Percentiles rank a stretch among this genome's conserved stretches.
phyloP scores from a whole-genome alignment of 2,113 vertebrate genomes.

The Poeciliopsis retropinna region DNA sequence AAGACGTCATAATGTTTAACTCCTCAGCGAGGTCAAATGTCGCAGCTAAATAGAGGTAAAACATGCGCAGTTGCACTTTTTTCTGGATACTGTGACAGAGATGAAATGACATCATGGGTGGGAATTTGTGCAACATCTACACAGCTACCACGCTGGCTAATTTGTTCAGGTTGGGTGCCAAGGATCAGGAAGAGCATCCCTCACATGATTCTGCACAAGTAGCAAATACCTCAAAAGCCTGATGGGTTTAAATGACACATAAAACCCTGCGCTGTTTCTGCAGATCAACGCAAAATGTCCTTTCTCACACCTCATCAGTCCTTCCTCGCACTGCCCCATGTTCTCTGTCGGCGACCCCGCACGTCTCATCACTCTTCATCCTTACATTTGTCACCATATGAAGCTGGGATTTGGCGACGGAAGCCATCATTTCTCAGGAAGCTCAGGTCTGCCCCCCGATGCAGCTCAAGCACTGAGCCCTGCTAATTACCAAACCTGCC shows the following conservation, averaged over 20 bases:
- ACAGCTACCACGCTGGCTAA: not conserved
- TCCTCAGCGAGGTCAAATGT: not conserved
- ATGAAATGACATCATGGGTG: slow-evolving; percentile 5
- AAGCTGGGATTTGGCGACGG: slow-evolving; percentile 25
- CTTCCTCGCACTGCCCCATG: slow-evolving; percentile 1
- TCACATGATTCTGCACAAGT: slow-evolving; percentile 59
- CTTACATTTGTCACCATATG: slow-evolving; percentile 60
- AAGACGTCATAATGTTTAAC: slow-evolving; percentile 33
- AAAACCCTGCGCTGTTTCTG: slow-evolving; percentile 45
- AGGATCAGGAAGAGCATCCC: slow-evolving; percentile 56
- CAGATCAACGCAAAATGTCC: slow-evolving; percentile 25
- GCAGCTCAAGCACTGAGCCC: slow-evolving; percentile 68
- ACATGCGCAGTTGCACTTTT: not conserved
- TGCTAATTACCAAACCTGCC: slow-evolving; percentile 70
- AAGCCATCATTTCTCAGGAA: slow-evolving; percentile 45
- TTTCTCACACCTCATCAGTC: slow-evolving; percentile 15
- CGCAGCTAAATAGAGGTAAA: not conserved
- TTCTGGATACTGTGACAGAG: slow-evolving; percentile 19
- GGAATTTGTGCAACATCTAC: slow-evolving; percentile 2
- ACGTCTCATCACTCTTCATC: slow-evolving; percentile 7
- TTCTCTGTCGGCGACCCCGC: not conserved
- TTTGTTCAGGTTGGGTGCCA: slow-evolving; percentile 33
- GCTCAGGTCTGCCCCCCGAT: slow-evolving; percentile 50
- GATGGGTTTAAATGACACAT: slow-evolving; percentile 75
- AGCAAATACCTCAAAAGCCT: slow-evolving; percentile 68